Percentiles rank a stretch among this genome's conserved stretches.
Evolutionary conservation across 2,113 vertebrate genomes (phyloP).

Genomic region (Pseudorhombus dupliciocellatus): DNA sequence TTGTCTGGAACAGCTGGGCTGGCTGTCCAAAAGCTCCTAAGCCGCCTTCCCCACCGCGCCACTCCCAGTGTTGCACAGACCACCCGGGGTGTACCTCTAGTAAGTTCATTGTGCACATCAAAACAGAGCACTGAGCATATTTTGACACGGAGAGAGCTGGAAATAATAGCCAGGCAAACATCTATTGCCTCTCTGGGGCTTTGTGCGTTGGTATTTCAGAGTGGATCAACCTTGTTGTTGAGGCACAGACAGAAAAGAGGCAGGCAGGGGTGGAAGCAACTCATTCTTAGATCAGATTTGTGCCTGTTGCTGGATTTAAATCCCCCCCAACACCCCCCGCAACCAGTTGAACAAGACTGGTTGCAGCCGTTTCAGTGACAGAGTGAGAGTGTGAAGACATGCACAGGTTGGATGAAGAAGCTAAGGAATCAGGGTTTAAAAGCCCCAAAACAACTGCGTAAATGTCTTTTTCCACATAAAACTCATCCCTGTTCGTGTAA

Average conservation of each 20-base stretch:
- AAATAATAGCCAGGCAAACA: slow-evolving; percentile 28
- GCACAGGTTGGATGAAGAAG: neutral
- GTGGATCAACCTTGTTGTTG: slow-evolving; percentile 17
- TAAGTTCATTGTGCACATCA: slow-evolving; percentile 64
- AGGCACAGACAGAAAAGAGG: slow-evolving; percentile 17
- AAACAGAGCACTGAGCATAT: slow-evolving; percentile 55
- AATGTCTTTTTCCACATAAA: slow-evolving; percentile 26
- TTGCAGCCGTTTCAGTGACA: neutral
- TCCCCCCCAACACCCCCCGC: neutral
- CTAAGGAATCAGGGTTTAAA: slow-evolving; percentile 1
- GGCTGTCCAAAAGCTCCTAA: slow-evolving; percentile 65
- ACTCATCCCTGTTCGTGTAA: slow-evolving; percentile 10
- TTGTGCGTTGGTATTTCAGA: slow-evolving; percentile 15
- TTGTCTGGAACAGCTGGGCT: slow-evolving; percentile 66
- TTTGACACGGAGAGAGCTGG: slow-evolving; percentile 30
- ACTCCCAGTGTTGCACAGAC: slow-evolving; percentile 56
- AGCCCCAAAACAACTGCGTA: slow-evolving; percentile 22
- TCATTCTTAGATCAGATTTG: slow-evolving; percentile 34
- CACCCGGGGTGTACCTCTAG: slow-evolving; percentile 55
- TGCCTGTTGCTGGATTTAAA: slow-evolving; percentile 35
- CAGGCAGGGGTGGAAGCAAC: slow-evolving; percentile 15
- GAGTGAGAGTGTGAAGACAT: neutral
- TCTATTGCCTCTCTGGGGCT: slow-evolving; percentile 5
- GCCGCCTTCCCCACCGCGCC: slow-evolving; percentile 56
- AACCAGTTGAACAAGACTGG: slow-evolving; percentile 14